Base-by-base conservation (phyloP, 2,888 invertebrate genomes). In the Neocrepidodera transversa region DNA sequence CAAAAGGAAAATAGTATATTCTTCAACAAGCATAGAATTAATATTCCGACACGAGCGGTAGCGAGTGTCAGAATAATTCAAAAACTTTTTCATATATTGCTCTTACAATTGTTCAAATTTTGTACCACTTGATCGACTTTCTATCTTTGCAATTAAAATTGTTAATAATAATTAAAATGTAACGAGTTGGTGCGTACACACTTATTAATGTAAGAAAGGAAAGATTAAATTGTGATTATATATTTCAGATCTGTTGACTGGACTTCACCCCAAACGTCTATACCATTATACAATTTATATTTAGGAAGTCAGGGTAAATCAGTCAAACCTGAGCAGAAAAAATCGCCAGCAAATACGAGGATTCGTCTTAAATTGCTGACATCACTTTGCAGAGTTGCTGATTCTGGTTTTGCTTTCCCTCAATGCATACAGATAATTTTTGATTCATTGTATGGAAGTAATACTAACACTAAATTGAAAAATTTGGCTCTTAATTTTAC, bases 341-440 rank as follows among this genome's bases (percentile, higher is more conserved):
- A 91, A 74, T 83, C 85, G 1, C 88, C 94, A 1, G 92, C 92
- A 1, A 91, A 90, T 74, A 91, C 92, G 0, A 85, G 94, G 66
- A 89, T 95, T 48, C 86, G 94, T 26, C 83, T 95, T 60, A 95
- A 95, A 79, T 79, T 96, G 28, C 84, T 96, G 64, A 90, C 92
- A 62, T 91, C 92, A 80, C 82, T 96, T 53, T 86, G 92, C 65
- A 88, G 87, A 71, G 86, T 89, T 2, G 87, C 86, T 0, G 88
- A 87, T 36, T 82, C 85, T 8, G 90, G 87, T 1, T 87, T 91
- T 56, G 85, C 89, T 74, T 87, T 90, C 60, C 92, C 93, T 5
- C 88, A 89, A 51, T 90, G 91, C 67, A 90, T 95, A 58, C 93
- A 93, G 83, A 88, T 91, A 32, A 88, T 95, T 51, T 95, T 95